These are phyloP conservation scores for Drusus annulatus DNA, from an alignment of 1,140 invertebrate genomes.

Conservation along the genomic window DNA sequence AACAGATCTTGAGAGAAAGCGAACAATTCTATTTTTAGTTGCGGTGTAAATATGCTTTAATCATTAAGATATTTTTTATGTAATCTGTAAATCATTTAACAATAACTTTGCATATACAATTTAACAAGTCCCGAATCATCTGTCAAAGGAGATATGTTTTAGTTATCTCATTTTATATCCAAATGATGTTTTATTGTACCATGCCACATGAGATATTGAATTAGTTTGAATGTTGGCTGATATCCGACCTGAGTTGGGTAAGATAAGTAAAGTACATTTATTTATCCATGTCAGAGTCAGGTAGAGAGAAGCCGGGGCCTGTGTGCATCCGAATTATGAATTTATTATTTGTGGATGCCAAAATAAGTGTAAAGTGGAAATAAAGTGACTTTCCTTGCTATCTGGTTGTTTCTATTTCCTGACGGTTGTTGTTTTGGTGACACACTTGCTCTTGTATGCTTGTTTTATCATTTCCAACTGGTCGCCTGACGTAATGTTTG, in stretches of 20 bases:
- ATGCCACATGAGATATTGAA: slow-evolving; percentile 5
- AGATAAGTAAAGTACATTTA: slow-evolving; percentile 13
- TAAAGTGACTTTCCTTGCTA: slow-evolving; percentile 60
- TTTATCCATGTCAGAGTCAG: slow-evolving; percentile 5
- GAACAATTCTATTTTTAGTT: slow-evolving; percentile 51
- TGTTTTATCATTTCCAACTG: slow-evolving; percentile 57
- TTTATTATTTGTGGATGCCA: slow-evolving; percentile 45
- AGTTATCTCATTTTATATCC: slow-evolving; percentile 43
- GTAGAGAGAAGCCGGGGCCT: neutral
- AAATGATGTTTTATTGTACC: slow-evolving; percentile 21
- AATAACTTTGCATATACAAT: slow-evolving; percentile 19
- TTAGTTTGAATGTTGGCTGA: neutral
- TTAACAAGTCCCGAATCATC: slow-evolving; percentile 5
- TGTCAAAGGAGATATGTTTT: slow-evolving; percentile 55
- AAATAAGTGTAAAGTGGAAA: slow-evolving; percentile 55
- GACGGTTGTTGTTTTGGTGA: slow-evolving; percentile 71
- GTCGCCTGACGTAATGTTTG: slow-evolving; percentile 57
- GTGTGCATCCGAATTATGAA: slow-evolving; percentile 31
- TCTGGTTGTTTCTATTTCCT: slow-evolving; percentile 68
- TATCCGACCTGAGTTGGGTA: too few relatives aligned
- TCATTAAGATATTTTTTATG: slow-evolving; percentile 52
- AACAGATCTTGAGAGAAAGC: slow-evolving; percentile 37
- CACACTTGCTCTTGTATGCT: slow-evolving; percentile 62
- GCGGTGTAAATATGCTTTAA: slow-evolving; percentile 57
- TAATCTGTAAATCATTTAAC: slow-evolving; percentile 42